Evolutionary conservation across 2,113 vertebrate genomes (phyloP).

Genomic region (Xyliphius kryptos): DNA sequence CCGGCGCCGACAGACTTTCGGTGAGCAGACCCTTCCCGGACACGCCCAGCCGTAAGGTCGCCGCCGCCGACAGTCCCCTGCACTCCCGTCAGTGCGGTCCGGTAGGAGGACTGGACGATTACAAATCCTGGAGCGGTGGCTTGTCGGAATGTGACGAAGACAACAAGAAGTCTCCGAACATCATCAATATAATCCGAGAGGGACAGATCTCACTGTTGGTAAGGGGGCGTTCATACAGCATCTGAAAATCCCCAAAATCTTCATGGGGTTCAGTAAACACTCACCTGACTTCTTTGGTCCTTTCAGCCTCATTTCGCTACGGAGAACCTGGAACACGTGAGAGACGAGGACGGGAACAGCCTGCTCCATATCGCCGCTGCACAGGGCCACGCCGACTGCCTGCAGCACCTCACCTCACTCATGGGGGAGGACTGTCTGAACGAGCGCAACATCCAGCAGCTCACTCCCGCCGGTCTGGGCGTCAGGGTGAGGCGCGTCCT

Average conservation of each 20-base stretch:
- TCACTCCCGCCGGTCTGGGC: conserved; percentile 89
- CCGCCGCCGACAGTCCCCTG: conserved; percentile 63
- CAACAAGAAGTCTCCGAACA: conserved; percentile 85
- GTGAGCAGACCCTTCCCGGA: conserved; percentile 72
- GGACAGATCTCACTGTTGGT: conserved; percentile 94
- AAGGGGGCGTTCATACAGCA: too few species aligned
- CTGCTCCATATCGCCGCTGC: conserved; percentile 85
- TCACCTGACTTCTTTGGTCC: background rate
- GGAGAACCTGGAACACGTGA: conserved; percentile 91
- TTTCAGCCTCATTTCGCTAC: conserved; percentile 86
- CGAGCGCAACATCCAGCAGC: conserved; percentile 81
- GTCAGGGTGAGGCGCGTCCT: conserved; percentile 75
- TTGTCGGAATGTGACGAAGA: conserved; percentile 74
- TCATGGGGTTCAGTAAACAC: too few species aligned
- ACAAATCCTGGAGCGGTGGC: conserved; percentile 59
- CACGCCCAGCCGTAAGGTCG: conserved; percentile 56
- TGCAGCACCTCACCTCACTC: conserved; percentile 94
- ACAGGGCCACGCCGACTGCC: conserved; percentile 86
- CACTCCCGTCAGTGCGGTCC: conserved; percentile 62
- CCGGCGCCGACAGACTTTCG: conserved; percentile 71
- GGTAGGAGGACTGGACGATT: conserved; percentile 60
- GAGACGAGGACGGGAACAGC: conserved; percentile 87
- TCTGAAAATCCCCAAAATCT: too few species aligned
- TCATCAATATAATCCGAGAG: conserved; percentile 92
- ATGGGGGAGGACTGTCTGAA: conserved; percentile 95